Percentiles rank a stretch among this genome's conserved stretches.
Evolutionary conservation across 2,797 vertebrate species (phyloP).

Genomic region (Chelmon rostratus): DNA sequence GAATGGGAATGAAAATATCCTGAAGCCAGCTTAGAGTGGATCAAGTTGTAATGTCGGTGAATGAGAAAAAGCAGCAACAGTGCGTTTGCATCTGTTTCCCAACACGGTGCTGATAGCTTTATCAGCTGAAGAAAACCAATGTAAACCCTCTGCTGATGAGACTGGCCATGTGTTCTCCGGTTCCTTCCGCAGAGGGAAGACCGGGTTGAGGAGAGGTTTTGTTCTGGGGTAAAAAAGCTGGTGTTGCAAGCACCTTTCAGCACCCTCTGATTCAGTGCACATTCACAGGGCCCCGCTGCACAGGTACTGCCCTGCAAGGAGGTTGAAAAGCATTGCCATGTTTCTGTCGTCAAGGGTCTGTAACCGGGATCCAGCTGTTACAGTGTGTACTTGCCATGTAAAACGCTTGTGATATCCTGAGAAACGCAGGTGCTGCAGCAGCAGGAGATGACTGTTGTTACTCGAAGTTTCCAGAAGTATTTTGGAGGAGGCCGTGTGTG

Average conservation of each 20-base stretch:
- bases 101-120: conserved; percentile 72
- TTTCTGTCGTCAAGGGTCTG: conserved; percentile 64
- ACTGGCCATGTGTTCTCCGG: conserved; percentile 57
- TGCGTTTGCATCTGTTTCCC: conserved; percentile 64
- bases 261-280: conserved; percentile 74
- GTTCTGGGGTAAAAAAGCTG: conserved; percentile 45
- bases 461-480: conserved; percentile 25
- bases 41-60: conserved; percentile 50
- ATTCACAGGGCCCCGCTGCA: conserved; percentile 57
- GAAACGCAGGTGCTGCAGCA: conserved; percentile 41
- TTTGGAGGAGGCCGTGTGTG: conserved; percentile 3
- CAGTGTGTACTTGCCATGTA: conserved; percentile 16
- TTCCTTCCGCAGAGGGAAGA: conserved; percentile 42
- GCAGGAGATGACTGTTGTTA: conserved; percentile 24
- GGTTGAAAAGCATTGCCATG: conserved; percentile 37
- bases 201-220: conserved; percentile 26
- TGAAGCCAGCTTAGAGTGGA: conserved; percentile 54
- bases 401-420: conserved; percentile 43
- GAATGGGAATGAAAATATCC: conserved; percentile 68
- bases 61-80: conserved; percentile 66
- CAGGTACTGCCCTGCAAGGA: conserved; percentile 58
- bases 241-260: conserved; percentile 78
- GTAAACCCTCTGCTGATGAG: conserved; percentile 70
- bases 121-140: conserved; percentile 72
- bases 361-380: conserved; percentile 60